Base-by-base conservation (phyloP, 2,888 invertebrate species). In the Argyresthia albistria region DNA sequence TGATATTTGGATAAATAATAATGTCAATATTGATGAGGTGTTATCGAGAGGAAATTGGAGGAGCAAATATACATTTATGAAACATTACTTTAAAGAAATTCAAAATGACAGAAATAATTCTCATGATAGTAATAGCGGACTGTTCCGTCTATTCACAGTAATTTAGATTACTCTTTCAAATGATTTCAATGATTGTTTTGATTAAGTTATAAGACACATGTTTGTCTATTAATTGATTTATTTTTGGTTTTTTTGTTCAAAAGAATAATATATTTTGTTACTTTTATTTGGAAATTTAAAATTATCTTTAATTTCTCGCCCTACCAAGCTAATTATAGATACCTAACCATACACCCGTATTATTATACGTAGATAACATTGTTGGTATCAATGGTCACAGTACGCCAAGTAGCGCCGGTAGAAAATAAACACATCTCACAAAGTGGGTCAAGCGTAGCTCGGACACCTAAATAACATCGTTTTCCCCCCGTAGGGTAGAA, bases 391-490 rank as follows among this genome's bases (percentile, higher is more conserved):
- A 25, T 25, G 25, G 25, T 46, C 25, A 46, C 46, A 46, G 46
- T 46, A 46, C 46, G 46, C 46, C 15, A 8, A 25, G 25, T 46
- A 46, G 46, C 25, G 46, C 46, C 46, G 46, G 46, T 16, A 46
- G 46, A 46, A 10, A 46, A 25, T 46, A 46, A 46, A 46, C 16
- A 25, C 39, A n/a, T 39, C 39, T 46, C 46, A 14, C 46, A 46
- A 25, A 25, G 15, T 25, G 46, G 46, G 46, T 46, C 46, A 25
- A 46, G 46, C 46, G 14, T 46, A 15, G 46, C 46, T 46, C 46
- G 46, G 15, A 25, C 46, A 46, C 46, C 46, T 25, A 46, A 46
- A 46, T 46, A 46, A 16, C n/a, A 46, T 8, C 46, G 46, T 46
- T 46, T 46, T 46, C 15, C 46, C 25, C 46, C 46, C 46, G n/a